Evolutionary conservation across 2,113 vertebrate species (phyloP), one percentile per base, ranked within the genome.

Genomic region (Microcebus tavaratra): DNA sequence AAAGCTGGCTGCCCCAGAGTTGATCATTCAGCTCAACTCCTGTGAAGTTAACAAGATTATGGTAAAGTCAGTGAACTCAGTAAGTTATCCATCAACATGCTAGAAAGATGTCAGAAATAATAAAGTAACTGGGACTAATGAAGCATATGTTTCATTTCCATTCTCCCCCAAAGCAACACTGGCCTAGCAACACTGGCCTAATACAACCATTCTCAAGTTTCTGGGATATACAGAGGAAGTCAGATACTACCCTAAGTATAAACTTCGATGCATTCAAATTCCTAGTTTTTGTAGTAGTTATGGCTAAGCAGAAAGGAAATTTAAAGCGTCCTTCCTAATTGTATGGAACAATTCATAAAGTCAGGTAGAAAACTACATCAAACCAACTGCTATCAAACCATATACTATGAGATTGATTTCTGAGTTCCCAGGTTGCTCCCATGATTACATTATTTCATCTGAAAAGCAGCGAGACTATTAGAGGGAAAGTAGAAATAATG

Each of bases 11-110:
- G 95, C 99, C 99, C 20, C 98, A 97, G 93, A 99, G 98, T 72
- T 97, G 98, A 75, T 99, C 98, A 95, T 99, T 99, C 98, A 99
- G 94, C 80, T 99, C 99, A 42, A 99, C 98, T 94, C 99, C 99
- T 99, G 96, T 39, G 12, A 98, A 95, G 50, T 84, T 57, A 95
- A 97, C n/a, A 93, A 86, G 10, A 88, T 63, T 17, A 70, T 0
- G 23, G 34, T 23, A 36, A 63, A 89, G 59, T 91, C 20, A 68
- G 27, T 31, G 29, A 67, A 76, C 68, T 75, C 12, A 90, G 39
- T 29, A 67, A 82, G 17, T 8, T 29, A 31, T 78, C 42, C 76
- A 42, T n/a, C 20, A 90, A 29, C 9, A 95, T 70, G 34, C 80
- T 87, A 91, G 5, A 79, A 84, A 81, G 65, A 90, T 34, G 14